phyloP scores from a whole-genome alignment of 1,140 invertebrate genomes.

The Pantala flavescens region DNA sequence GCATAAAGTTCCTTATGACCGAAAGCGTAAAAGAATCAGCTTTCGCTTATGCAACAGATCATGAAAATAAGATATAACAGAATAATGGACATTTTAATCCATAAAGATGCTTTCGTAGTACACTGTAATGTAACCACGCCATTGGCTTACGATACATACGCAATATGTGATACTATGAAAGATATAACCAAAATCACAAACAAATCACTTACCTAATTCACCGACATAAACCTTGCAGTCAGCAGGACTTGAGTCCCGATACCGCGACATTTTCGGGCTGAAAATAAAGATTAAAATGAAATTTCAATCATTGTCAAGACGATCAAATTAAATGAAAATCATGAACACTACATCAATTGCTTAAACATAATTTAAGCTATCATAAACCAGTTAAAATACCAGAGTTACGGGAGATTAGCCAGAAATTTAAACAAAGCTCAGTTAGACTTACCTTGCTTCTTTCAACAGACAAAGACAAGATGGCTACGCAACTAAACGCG shows the following conservation, averaged over 20 bases:
- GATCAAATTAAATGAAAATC: neutral
- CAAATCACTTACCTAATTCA: slow-evolving; percentile 58
- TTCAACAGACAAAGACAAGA: neutral
- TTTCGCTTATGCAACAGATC: too few relatives aligned
- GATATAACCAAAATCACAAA: slow-evolving; percentile 7
- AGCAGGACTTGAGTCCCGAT: slow-evolving; percentile 42
- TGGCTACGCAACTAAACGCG: neutral
- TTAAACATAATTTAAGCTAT: neutral
- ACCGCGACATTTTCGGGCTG: slow-evolving; percentile 51
- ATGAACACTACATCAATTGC: neutral
- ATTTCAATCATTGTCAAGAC: neutral
- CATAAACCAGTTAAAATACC: neutral
- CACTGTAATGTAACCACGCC: neutral
- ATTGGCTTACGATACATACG: neutral
- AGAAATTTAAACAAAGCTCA: neutral
- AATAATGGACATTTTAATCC: too few relatives aligned
- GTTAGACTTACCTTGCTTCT: neutral
- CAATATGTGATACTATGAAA: neutral
- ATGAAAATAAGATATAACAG: too few relatives aligned
- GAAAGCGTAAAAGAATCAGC: too few relatives aligned
- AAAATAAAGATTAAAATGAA: neutral
- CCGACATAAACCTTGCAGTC: slow-evolving; percentile 97
- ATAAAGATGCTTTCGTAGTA: too few relatives aligned
- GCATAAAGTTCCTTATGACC: too few relatives aligned
- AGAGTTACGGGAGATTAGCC: neutral